These are phyloP conservation scores for Bedellia somnulentella DNA, from an alignment of 2,888 invertebrate species.

Conservation along the genomic window DNA sequence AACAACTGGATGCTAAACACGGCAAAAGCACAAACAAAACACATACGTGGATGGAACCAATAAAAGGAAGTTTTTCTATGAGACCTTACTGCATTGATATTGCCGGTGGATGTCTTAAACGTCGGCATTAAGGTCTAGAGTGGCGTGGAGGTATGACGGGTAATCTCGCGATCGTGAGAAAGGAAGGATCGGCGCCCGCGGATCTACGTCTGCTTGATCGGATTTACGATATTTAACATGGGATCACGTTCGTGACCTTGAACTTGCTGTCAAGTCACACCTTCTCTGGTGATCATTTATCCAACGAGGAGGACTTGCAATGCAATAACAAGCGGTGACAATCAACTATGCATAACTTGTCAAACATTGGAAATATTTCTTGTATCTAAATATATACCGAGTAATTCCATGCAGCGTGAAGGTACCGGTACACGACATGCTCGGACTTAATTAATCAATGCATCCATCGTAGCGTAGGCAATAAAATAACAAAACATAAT, in stretches of 20 bases:
- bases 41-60: slow-evolving; percentile 20
- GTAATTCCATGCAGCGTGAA: no score
- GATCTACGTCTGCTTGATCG: slow-evolving; percentile 41
- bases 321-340: no score
- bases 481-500: background rate
- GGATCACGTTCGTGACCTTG: slow-evolving; percentile 51
- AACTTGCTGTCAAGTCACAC: slow-evolving; percentile 40
- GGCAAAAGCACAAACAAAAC: slow-evolving; percentile 31
- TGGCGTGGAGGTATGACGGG: slow-evolving; percentile 10
- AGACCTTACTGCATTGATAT: no score
- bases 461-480: no score
- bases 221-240: slow-evolving; percentile 51
- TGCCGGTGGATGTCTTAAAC: slow-evolving; percentile 10
- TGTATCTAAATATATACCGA: no score
- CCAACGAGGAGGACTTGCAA: no score
- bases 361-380: no score
- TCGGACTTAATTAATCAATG: no score
- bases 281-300: no score
- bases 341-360: no score
- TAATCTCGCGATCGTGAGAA: slow-evolving; percentile 33
- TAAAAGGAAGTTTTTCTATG: slow-evolving; percentile 19
- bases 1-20: slow-evolving; percentile 44
- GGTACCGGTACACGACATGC: no score
- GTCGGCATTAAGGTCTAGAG: slow-evolving; percentile 10
- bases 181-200: slow-evolving; percentile 25